Base-by-base conservation (phyloP, 2,113 vertebrate genomes). In the Takifugu flavidus region DNA sequence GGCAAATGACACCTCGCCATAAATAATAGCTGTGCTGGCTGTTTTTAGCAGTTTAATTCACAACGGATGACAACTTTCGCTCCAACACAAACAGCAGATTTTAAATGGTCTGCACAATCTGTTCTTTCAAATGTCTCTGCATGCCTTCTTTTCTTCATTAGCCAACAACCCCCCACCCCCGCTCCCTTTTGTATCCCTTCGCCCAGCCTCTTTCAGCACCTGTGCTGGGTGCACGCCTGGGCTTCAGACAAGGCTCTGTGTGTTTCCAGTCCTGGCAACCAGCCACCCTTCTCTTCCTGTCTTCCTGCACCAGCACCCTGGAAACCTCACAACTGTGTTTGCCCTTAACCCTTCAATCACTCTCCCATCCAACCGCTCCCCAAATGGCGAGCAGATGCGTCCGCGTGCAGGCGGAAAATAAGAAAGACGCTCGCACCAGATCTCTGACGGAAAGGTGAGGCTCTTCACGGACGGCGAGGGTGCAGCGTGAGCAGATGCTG, bases 241-340 rank as follows among this genome's bases (percentile, higher is more conserved):
- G 73, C 65, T 74, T 74, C 74, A 85, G 75, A 89, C 89, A 90
- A 89, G 80, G 82, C 84, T 60, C 77, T 65, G 66, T 86, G 86
- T 90, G 87, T 89, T 88, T 67, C 71, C 70, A 64, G 80, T 58
- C 56, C 56, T 90, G 87, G 90, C 86, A 72, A 53, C 34, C 54
- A 59, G 87, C 87, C 87, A 86, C 6, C 26, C 71, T 64, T 79
- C 82, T 56, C 82, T 70, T 75, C 50, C 84, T 90, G 89, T 86
- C 88, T 79, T 64, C 49, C 42, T 74, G 85, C 91, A 88, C 73
- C 72, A 53, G 75, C 85, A 71, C 86, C 83, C 83, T 87, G 87
- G 85, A 88, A 90, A 87, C 72, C 85, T 81, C 82, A 72, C 84
- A 86, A 88, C 80, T 82, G 78, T 81, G 78, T 81, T 88, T 87